Conservation (phyloP, 2,113 vertebrate genomes). For the Myrmophylax atrothorax region DNA sequence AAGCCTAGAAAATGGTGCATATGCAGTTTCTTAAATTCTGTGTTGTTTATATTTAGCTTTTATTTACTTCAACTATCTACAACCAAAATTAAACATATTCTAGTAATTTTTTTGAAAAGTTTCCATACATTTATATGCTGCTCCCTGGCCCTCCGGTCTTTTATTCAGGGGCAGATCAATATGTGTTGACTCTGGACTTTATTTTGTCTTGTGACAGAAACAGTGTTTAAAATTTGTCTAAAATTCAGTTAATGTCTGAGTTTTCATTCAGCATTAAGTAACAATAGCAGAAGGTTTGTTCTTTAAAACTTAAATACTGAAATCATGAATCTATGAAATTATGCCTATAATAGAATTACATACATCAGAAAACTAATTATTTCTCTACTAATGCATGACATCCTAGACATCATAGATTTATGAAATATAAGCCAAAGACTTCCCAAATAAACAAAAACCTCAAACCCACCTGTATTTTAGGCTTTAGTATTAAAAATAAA, state of each 20-base stretch:
- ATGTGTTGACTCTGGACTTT: background rate
- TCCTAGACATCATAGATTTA: background rate
- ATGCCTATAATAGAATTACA: background rate
- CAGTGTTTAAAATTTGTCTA: background rate
- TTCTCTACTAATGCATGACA: background rate
- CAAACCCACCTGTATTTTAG: background rate
- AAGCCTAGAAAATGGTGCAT: background rate
- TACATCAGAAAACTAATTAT: background rate
- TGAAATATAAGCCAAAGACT: background rate
- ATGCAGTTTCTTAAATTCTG: background rate
- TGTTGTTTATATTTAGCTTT: background rate
- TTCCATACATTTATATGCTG: background rate
- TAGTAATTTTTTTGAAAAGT: background rate
- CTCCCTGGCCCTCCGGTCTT: fast-evolving
- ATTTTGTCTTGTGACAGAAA: background rate
- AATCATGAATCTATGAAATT: background rate
- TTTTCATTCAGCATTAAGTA: background rate
- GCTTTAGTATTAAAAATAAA: background rate
- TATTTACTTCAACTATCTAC: background rate
- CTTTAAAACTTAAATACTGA: background rate
- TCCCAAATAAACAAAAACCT: background rate
- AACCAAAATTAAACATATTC: background rate
- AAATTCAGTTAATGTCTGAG: background rate
- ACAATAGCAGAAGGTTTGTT: background rate
- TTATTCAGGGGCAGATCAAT: background rate